phyloP scores from a whole-genome alignment of 2,797 vertebrate genomes.

The Clarias laeviceps region DNA sequence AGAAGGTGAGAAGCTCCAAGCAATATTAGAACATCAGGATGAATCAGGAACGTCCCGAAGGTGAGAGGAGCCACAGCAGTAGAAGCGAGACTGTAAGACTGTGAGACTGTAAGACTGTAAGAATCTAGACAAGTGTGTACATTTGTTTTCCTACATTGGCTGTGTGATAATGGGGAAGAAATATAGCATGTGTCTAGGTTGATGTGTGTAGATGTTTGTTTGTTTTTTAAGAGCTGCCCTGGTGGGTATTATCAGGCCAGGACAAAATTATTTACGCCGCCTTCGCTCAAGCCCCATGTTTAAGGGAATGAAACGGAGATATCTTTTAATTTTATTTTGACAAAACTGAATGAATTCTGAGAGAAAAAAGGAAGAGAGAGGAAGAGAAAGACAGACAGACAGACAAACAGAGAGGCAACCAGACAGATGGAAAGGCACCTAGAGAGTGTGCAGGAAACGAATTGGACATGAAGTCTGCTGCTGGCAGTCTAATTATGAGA shows the following conservation, averaged over 20 bases:
- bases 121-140: not conserved
- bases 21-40: not conserved
- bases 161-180: not conserved
- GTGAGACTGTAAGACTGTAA: not conserved
- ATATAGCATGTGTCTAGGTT: not conserved
- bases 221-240: not conserved
- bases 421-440: not conserved
- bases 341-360: not conserved
- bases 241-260: not conserved
- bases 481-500: conserved; percentile 31
- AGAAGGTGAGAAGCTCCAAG: conserved; percentile 2
- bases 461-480: conserved; percentile 25
- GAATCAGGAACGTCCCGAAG: not conserved
- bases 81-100: not conserved
- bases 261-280: not conserved
- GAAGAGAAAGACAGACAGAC: conserved; percentile 4
- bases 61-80: not conserved
- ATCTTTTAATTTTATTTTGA: not conserved
- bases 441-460: not conserved
- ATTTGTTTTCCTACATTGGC: not conserved
- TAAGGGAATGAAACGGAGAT: not conserved
- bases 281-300: not conserved
- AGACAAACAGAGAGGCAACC: conserved; percentile 11
- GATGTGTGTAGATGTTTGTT: no score
- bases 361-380: not conserved